Evolutionary conservation across 2,797 vertebrate genomes (phyloP), one percentile per base, ranked within the genome.

Genomic region (Tapirus indicus): DNA sequence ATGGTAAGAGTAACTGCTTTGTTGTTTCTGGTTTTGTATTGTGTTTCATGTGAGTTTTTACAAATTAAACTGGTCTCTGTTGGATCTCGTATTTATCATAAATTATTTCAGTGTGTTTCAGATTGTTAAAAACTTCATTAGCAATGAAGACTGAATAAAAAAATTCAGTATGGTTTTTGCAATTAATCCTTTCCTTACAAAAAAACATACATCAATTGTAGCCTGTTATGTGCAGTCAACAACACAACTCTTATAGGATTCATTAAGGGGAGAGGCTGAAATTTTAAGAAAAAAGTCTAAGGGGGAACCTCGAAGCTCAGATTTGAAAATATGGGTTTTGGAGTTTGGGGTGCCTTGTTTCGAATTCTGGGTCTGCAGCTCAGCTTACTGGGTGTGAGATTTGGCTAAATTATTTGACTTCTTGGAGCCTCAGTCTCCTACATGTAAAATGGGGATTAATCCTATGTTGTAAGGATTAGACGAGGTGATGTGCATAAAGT

Each of bases 1-100:
- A 95, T 99, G 99, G 99, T 99, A 96, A 99, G 99, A 92, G 95
- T 96, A 93, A 68, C 10, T 86, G 23, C 18, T 82, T 64, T 5
- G 18, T 7, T 38, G 5, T 58, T 80, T 66, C 20, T 52, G 18
- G 3, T 93, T 94, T 94, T 62, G 11, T 95, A 47, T 91, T 83
- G 83, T 95, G 69, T 52, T 72, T 85, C 13, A 4, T 87, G 27
- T 72, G 74, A 8, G 56, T 82, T 77, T 71, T 84, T n/a, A 47
- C 23, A 69, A 52, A 87, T 47, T n/a, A 47, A 74, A 71, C 49
- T 92, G 88, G 41, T 66, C 18, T 91, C 12, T 92, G 41, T 79
- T 94, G 92, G 4, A 32, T 88, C 41, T 89, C 32, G 87, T 54
- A 77, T 80, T 78, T 79, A 49, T 23, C 52, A 49, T 74, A 32